Conservation (phyloP, 2,888 invertebrate species). For the Leptinotarsa rubiginosa region DNA sequence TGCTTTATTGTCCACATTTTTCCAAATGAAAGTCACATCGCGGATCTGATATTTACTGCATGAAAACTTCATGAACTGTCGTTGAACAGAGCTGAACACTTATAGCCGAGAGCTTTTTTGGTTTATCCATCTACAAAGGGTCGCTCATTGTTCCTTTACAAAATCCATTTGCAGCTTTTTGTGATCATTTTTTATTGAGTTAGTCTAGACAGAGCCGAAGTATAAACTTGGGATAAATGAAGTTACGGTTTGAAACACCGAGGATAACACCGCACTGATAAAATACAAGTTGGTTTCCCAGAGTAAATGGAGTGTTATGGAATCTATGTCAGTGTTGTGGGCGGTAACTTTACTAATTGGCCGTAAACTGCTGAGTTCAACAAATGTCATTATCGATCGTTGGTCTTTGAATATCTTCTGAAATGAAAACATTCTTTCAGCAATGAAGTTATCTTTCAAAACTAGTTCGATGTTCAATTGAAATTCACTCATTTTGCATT, state of each 20-base stretch:
- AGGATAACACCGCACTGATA: background rate
- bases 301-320: background rate
- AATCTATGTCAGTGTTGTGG: background rate
- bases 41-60: background rate
- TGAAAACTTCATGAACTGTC: background rate
- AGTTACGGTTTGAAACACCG: conserved; percentile 11
- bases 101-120: background rate
- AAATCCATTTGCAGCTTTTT: conserved; percentile 25
- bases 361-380: too few relatives aligned
- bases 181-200: conserved; percentile 20
- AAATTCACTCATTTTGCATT: too few relatives aligned
- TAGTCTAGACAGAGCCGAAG: conserved; percentile 23
- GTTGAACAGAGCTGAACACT: background rate
- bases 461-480: too few relatives aligned
- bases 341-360: too few relatives aligned
- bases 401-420: too few relatives aligned
- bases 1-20: background rate
- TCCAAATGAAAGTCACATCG: background rate
- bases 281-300: background rate
- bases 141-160: conserved; percentile 14
- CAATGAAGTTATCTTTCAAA: too few relatives aligned
- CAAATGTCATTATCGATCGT: too few relatives aligned
- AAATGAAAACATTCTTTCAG: too few relatives aligned
- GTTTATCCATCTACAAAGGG: conserved; percentile 7
- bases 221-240: conserved; percentile 3